Conservation (phyloP, 2,888 invertebrate genomes). For the Vannuccia rotundouncinata region DNA sequence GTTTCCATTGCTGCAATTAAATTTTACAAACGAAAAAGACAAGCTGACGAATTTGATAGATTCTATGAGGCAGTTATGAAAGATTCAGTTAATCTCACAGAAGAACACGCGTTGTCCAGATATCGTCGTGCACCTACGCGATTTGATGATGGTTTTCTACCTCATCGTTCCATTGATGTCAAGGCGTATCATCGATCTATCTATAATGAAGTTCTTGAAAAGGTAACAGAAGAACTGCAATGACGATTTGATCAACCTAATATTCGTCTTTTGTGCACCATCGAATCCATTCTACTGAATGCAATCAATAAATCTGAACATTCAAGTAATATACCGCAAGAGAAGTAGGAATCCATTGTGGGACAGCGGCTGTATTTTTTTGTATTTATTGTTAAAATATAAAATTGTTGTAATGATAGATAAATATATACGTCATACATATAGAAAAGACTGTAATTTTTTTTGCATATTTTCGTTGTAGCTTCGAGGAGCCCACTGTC, state of each 20-base stretch:
- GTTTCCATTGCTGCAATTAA: conserved; percentile 20
- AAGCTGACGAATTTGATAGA: conserved; percentile 15
- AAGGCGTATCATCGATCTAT: conserved; percentile 16
- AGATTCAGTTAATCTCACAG: conserved; percentile 18
- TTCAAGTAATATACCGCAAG: conserved; percentile 11
- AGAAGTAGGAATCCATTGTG: neutral
- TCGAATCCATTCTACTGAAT: conserved; percentile 22
- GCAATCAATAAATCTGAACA: conserved; percentile 23
- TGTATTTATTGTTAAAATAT: no score
- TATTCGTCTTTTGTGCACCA: conserved; percentile 19
- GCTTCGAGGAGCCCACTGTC: no score
- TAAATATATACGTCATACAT: no score
- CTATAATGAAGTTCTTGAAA: conserved; percentile 15
- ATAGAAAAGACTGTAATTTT: no score
- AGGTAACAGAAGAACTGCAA: conserved; percentile 24
- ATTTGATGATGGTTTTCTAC: conserved; percentile 21
- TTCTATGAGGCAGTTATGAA: conserved; percentile 20
- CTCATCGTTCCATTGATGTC: neutral
- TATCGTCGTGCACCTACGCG: conserved; percentile 6
- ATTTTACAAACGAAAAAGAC: conserved; percentile 16
- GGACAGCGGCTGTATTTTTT: no score
- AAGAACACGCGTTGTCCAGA: neutral
- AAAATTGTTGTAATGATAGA: no score
- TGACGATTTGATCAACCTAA: conserved; percentile 13
- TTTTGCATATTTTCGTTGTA: no score